Conservation (phyloP, 2,113 vertebrate genomes). For the Thryonomys swinderianus region DNA sequence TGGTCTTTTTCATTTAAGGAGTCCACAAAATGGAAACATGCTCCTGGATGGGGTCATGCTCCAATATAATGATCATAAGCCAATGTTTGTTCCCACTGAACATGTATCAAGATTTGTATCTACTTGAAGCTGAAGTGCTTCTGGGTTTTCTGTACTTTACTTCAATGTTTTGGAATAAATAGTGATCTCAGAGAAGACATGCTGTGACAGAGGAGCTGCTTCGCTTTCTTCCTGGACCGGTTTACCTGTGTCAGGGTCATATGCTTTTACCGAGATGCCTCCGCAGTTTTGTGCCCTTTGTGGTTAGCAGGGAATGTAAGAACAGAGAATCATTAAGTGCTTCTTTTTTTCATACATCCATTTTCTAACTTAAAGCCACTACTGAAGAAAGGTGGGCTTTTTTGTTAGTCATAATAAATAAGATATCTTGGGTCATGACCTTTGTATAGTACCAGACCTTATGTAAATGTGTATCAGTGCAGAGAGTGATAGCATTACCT, state of each 20-base stretch:
- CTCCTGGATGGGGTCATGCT: not conserved
- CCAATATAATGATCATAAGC: not conserved
- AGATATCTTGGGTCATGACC: not conserved
- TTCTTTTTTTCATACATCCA: not conserved
- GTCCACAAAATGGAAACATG: not conserved
- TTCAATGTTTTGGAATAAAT: constrained; percentile 13
- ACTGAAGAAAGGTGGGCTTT: not conserved
- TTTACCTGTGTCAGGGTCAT: not conserved
- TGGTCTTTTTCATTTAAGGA: not conserved
- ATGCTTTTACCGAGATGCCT: not conserved
- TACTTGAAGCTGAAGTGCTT: not conserved
- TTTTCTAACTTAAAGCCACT: not conserved
- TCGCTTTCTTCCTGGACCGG: not conserved
- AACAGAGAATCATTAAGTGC: not conserved
- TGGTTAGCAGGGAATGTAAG: not conserved
- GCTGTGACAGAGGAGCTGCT: not conserved
- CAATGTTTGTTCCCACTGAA: not conserved
- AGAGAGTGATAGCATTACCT: not conserved
- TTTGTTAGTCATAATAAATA: not conserved
- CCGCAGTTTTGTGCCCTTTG: not conserved
- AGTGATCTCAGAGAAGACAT: not conserved
- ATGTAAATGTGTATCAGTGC: not conserved
- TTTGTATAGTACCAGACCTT: no score
- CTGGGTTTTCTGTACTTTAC: not conserved
- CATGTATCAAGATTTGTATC: not conserved